phyloP scores from a whole-genome alignment of 2,888 invertebrate species.

The Papilio protenor region DNA sequence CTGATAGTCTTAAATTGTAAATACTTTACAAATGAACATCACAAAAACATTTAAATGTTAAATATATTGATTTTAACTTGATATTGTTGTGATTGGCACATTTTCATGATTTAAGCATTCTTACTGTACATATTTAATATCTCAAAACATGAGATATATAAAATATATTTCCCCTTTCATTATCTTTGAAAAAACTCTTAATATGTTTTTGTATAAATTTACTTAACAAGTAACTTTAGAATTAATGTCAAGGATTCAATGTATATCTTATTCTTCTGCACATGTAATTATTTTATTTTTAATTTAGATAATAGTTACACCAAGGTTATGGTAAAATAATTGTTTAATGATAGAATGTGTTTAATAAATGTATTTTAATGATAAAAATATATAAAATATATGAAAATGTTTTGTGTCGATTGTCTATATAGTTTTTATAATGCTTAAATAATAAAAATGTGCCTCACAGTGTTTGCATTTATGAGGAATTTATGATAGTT shows the following conservation, averaged over 20 bases:
- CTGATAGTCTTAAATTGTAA: conserved; percentile 37
- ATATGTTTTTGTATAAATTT: too few species aligned
- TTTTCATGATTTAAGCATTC: conserved; percentile 16
- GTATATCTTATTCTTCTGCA: neutral
- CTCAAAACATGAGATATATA: neutral
- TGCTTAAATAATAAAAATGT: conserved; percentile 12
- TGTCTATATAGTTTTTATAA: neutral
- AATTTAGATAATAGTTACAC: neutral
- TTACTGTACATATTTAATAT: neutral
- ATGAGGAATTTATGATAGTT: conserved; percentile 45
- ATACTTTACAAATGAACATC: conserved; percentile 20
- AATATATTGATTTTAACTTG: neutral
- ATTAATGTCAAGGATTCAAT: neutral
- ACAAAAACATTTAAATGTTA: neutral
- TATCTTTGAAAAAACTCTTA: too few species aligned
- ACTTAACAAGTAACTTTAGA: too few species aligned
- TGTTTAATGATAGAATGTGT: neutral
- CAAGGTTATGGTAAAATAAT: conserved; percentile 20
- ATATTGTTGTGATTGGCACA: neutral
- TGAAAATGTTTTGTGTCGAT: neutral
- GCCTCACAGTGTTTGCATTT: conserved; percentile 15
- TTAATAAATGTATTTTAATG: neutral
- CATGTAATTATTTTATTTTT: neutral
- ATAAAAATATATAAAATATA: neutral
- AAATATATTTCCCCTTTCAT: too few species aligned